phyloP scores from a whole-genome alignment of 2,888 invertebrate genomes.

The Arenicola marina region DNA sequence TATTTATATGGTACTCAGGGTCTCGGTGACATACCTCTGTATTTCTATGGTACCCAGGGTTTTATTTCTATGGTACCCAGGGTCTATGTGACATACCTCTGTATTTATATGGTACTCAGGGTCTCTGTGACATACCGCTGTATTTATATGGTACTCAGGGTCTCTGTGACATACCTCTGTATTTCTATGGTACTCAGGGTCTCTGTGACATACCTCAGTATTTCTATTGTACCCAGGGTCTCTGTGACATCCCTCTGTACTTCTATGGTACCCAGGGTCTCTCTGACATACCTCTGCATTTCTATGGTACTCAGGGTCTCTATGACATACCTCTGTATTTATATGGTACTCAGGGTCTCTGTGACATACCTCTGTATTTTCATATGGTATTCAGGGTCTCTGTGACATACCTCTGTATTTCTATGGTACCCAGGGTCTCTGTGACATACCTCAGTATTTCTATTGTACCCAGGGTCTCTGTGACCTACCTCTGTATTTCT shows the following conservation, averaged over 20 bases:
- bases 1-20: conserved; percentile 91
- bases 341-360: conserved; percentile 91
- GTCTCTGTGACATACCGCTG: conserved; percentile 95
- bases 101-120: conserved; percentile 91
- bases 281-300: conserved; percentile 92
- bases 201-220: conserved; percentile 92
- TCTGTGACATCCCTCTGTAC: conserved; percentile 93
- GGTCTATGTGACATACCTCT: too few relatives aligned
- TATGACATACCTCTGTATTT: conserved; percentile 92
- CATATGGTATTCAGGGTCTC: conserved; percentile 94
- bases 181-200: conserved; percentile 93
- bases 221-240: conserved; percentile 91
- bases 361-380: conserved; percentile 89
- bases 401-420: conserved; percentile 92
- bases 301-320: conserved; percentile 94
- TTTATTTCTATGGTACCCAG: too few relatives aligned
- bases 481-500: conserved; percentile 88
- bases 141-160: conserved; percentile 91
- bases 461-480: conserved; percentile 92
- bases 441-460: conserved; percentile 94
- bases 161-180: conserved; percentile 92
- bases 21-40: conserved; percentile 92
- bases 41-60: conserved; percentile 93
- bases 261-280: conserved; percentile 92
- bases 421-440: conserved; percentile 91